A percentile compares a stretch with the other conserved stretches of the same genome.
Conservation (phyloP, 2,888 invertebrate genomes). For the Petrophora chlorosata region DNA sequence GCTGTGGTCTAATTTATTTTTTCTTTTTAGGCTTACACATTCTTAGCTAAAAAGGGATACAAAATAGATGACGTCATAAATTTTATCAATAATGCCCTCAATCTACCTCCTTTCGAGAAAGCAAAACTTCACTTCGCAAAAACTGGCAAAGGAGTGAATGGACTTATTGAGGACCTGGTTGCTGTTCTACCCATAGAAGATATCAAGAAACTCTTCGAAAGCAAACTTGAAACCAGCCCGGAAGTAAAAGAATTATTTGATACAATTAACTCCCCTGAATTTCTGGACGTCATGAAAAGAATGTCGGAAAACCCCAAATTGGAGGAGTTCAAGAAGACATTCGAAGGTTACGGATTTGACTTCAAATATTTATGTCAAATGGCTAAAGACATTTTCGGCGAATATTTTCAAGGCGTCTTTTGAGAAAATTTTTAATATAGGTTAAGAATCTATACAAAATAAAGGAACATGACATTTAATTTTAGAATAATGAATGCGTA, state of each 20-base stretch:
- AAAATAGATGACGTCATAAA: slow-evolving; percentile 42
- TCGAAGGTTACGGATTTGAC: slow-evolving; percentile 49
- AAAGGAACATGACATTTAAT: too few relatives aligned
- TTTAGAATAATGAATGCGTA: too few relatives aligned
- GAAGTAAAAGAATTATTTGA: slow-evolving; percentile 46
- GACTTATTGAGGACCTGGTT: slow-evolving; percentile 46
- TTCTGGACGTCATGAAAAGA: slow-evolving; percentile 47
- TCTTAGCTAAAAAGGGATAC: slow-evolving; percentile 49
- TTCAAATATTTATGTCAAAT: slow-evolving; percentile 45
- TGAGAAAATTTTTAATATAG: slow-evolving; percentile 36
- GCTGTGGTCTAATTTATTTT: too few relatives aligned
- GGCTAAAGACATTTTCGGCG: slow-evolving; percentile 45
- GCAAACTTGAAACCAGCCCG: slow-evolving; percentile 44
- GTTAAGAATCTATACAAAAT: too few relatives aligned
- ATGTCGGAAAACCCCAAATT: slow-evolving; percentile 48
- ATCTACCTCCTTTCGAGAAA: slow-evolving; percentile 43
- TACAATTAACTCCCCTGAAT: slow-evolving; percentile 49
- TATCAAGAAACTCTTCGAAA: slow-evolving; percentile 48
- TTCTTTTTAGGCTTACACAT: slow-evolving; percentile 44
- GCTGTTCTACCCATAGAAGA: slow-evolving; percentile 46
- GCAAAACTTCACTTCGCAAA: slow-evolving; percentile 4
- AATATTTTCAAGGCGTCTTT: slow-evolving; percentile 45
- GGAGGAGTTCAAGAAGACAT: slow-evolving; percentile 41
- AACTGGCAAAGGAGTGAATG: slow-evolving; percentile 39
- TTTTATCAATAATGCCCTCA: slow-evolving; percentile 41